phyloP scores from a whole-genome alignment of 2,113 vertebrate genomes.

The Apeltes quadracus region DNA sequence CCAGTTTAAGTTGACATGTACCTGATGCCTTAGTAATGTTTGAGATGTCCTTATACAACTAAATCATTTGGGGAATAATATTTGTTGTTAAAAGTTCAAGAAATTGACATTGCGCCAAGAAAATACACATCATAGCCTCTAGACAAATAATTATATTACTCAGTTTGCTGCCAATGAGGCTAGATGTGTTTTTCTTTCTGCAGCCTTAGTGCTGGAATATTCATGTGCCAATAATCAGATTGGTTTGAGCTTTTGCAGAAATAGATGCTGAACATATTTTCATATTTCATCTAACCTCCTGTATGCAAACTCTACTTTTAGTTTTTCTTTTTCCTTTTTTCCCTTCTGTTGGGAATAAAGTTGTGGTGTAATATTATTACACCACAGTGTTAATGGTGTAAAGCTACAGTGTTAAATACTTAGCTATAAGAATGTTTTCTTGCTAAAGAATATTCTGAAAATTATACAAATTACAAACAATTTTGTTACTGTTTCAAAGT shows the following conservation, averaged over 20 bases:
- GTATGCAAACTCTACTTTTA: conserved; percentile 25
- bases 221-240: background rate
- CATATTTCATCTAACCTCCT: conserved; percentile 20
- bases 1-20: conserved; percentile 17
- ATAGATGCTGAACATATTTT: conserved; percentile 20
- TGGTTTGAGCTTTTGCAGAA: background rate
- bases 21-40: conserved; percentile 11
- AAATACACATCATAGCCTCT: background rate
- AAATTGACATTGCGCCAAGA: background rate
- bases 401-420: conserved; percentile 72
- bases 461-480: conserved; percentile 79
- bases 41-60: background rate
- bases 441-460: conserved; percentile 72
- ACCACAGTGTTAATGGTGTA: conserved; percentile 73
- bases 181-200: background rate
- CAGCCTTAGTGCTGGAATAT: background rate
- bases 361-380: conserved; percentile 66
- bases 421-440: conserved; percentile 77
- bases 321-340: conserved; percentile 47
- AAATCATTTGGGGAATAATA: background rate
- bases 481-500: conserved; percentile 67
- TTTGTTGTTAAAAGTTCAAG: background rate
- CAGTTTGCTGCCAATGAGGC: background rate
- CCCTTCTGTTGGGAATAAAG: conserved; percentile 56
- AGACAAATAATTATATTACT: background rate